Conservation (phyloP, 2,797 vertebrate genomes). For the Sebastiscus tertius region DNA sequence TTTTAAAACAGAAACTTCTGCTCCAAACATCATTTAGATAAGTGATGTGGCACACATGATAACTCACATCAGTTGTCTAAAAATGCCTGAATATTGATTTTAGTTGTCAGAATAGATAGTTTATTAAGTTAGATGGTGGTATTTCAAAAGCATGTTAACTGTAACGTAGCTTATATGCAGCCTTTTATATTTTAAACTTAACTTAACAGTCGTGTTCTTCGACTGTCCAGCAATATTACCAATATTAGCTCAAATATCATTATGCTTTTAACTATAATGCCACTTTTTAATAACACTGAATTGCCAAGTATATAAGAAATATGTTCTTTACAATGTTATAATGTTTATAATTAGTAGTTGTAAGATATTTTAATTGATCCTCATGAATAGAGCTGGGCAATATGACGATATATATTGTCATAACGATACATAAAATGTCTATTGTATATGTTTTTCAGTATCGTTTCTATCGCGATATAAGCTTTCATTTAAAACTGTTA, state of each 20-base stretch:
- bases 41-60: background rate
- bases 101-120: background rate
- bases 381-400: background rate
- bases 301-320: background rate
- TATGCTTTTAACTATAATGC: background rate
- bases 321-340: background rate
- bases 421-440: too few species aligned
- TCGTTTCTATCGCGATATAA: too few species aligned
- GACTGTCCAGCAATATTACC: background rate
- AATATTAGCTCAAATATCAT: background rate
- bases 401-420: too few species aligned
- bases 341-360: background rate
- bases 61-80: background rate
- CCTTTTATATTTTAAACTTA: background rate
- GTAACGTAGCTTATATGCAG: background rate
- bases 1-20: background rate
- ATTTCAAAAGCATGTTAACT: background rate
- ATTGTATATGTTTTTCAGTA: too few species aligned
- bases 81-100: background rate
- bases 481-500: too few species aligned
- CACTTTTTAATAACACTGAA: background rate
- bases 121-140: background rate
- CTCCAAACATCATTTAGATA: background rate
- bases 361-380: background rate
- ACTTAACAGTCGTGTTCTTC: background rate